Conservation (phyloP, 1,140 invertebrate genomes). For the Zaprionus lachaisei region DNA sequence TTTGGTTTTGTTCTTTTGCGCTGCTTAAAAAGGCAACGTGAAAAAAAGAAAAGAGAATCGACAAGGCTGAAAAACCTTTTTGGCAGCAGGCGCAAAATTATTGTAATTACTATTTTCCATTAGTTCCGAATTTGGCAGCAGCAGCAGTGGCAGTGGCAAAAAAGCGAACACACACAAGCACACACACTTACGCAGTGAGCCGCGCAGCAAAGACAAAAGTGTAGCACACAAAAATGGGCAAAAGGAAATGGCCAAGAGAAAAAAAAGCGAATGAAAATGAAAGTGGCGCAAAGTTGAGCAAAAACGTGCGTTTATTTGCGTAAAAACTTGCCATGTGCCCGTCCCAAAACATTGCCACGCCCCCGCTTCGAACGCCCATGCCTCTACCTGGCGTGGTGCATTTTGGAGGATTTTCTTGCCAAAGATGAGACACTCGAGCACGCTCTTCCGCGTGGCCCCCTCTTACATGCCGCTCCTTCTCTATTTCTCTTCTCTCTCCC, state of each 20-base stretch:
- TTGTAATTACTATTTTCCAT: conserved; percentile 82
- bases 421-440: conserved; percentile 52
- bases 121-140: conserved; percentile 57
- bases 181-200: background rate
- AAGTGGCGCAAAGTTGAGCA: conserved; percentile 78
- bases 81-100: conserved; percentile 51
- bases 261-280: conserved; percentile 59
- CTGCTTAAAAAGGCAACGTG: background rate
- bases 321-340: conserved; percentile 65
- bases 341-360: no score
- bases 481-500: conserved; percentile 10
- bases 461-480: background rate
- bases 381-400: conserved; percentile 30
- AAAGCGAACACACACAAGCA: conserved; percentile 11
- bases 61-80: conserved; percentile 23
- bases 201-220: conserved; percentile 34
- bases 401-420: conserved; percentile 61
- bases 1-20: conserved; percentile 13
- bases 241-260: conserved; percentile 4
- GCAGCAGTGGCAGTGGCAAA: conserved; percentile 13
- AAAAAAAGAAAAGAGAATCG: conserved; percentile 25
- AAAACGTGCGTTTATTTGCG: conserved; percentile 82
- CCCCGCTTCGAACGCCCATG: background rate
- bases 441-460: background rate
- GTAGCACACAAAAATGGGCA: conserved; percentile 26